Percentiles rank a stretch among this genome's conserved stretches.
These are phyloP conservation scores for Philotrypesis tridentata DNA, from an alignment of 1,140 invertebrate species.

Conservation along the genomic window DNA sequence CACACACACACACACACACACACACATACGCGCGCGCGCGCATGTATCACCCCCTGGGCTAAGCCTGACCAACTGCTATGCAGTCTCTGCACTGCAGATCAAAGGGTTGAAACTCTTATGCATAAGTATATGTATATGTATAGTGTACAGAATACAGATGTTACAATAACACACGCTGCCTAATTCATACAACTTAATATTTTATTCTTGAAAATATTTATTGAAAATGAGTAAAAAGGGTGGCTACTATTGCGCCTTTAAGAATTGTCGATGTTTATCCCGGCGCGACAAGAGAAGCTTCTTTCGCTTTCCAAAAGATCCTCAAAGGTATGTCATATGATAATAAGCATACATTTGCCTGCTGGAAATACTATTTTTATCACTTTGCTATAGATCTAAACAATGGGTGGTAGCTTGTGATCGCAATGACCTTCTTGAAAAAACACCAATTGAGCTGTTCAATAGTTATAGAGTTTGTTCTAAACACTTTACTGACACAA, in stretches of 20 bases:
- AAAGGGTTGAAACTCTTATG: conserved; percentile 15
- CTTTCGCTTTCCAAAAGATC: conserved; percentile 48
- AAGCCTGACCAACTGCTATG: too few species aligned
- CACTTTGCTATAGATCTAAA: conserved; percentile 29
- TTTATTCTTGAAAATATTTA: not conserved
- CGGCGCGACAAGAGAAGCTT: conserved; percentile 47
- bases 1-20: too few species aligned
- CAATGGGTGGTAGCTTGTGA: conserved; percentile 43
- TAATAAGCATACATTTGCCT: not conserved
- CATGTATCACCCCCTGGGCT: not conserved
- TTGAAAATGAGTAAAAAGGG: conserved; percentile 48
- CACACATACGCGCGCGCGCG: too few species aligned
- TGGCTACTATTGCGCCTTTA: conserved; percentile 48
- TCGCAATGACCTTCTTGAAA: conserved; percentile 42
- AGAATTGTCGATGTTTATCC: conserved; percentile 45
- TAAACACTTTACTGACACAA: conserved; percentile 48
- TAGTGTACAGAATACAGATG: too few species aligned
- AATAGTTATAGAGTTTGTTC: conserved; percentile 48
- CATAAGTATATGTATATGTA: conserved; percentile 5
- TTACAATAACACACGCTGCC: not conserved
- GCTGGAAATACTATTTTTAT: not conserved
- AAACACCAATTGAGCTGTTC: conserved; percentile 47
- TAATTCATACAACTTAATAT: not conserved
- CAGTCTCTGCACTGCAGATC: conserved; percentile 34
- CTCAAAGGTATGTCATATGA: conserved; percentile 25